Evolutionary conservation across 2,888 invertebrate species (phyloP).

Genomic region (Eilema griseolum): DNA sequence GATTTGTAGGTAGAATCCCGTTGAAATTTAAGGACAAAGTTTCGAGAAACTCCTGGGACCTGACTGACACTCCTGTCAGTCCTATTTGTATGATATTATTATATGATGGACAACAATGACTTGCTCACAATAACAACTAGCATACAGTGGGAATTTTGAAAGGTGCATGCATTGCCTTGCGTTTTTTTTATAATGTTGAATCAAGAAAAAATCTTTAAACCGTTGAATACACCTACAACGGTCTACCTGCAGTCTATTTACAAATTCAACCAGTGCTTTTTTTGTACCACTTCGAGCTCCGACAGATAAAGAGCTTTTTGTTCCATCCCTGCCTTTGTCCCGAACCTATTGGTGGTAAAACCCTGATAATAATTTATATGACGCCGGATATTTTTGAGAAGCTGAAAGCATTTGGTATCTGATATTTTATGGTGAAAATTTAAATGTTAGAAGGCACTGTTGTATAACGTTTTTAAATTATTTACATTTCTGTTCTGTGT

Average conservation of each 20-base stretch:
- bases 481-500: not conserved
- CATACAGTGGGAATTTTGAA: slow-evolving; percentile 77
- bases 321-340: slow-evolving; percentile 70
- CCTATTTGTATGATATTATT: not conserved
- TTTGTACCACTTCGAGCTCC: slow-evolving; percentile 67
- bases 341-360: slow-evolving; percentile 51
- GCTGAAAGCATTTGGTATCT: slow-evolving; percentile 3
- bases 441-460: not conserved
- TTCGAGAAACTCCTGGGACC: not conserved
- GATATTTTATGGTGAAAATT: not conserved
- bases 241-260: slow-evolving; percentile 84
- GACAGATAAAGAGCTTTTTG: slow-evolving; percentile 74
- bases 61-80: not conserved
- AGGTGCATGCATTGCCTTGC: slow-evolving; percentile 68
- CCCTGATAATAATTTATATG: slow-evolving; percentile 48
- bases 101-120: not conserved
- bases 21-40: not conserved
- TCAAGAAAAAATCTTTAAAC: slow-evolving; percentile 59
- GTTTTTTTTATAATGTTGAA: slow-evolving; percentile 53
- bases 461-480: not conserved
- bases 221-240: slow-evolving; percentile 83
- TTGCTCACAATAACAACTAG: slow-evolving; percentile 23
- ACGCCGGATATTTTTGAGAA: slow-evolving; percentile 35
- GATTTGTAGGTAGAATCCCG: not conserved
- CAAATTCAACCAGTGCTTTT: slow-evolving; percentile 79